These are phyloP conservation scores for Erynnis tages DNA, from an alignment of 2,888 invertebrate species.

Conservation along the genomic window DNA sequence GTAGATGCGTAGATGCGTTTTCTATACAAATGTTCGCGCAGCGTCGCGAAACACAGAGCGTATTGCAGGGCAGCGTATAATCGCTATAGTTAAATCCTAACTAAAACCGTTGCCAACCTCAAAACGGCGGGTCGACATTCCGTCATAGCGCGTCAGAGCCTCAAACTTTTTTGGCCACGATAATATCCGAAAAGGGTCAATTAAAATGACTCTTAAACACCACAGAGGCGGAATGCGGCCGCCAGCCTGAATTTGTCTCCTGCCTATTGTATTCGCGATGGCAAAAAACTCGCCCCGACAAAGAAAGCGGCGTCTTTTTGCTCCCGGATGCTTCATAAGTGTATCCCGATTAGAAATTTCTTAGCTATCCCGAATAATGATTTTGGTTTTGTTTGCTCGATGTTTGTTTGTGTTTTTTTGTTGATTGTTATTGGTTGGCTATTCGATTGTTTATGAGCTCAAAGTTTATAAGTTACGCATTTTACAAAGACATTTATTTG, in stretches of 20 bases:
- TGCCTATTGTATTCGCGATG: conserved; percentile 64
- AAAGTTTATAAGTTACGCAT: no score
- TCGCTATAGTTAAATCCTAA: no score
- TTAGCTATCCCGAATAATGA: conserved; percentile 59
- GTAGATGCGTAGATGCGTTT: no score
- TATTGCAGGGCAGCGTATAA: no score
- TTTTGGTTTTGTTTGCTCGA: conserved; percentile 46
- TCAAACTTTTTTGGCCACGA: conserved; percentile 48
- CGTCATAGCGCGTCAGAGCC: conserved; percentile 61
- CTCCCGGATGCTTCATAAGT: conserved; percentile 62
- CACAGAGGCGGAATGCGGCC: conserved; percentile 59
- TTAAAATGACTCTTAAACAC: conserved; percentile 78
- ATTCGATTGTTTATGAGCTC: no score
- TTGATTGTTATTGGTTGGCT: no score
- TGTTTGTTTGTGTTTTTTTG: background rate
- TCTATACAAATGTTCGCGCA: no score
- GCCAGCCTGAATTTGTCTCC: conserved; percentile 67
- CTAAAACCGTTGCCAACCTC: conserved; percentile 15
- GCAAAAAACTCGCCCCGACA: conserved; percentile 65
- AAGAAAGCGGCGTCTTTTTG: conserved; percentile 68
- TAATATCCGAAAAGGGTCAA: conserved; percentile 65
- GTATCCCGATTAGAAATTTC: conserved; percentile 67
- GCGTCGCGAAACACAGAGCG: no score
- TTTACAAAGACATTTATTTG: no score
- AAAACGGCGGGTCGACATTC: conserved; percentile 50